A percentile compares a stretch with the other conserved stretches of the same genome.
phyloP scores from a whole-genome alignment of 2,797 vertebrate genomes.

The Bradypodion ventrale region DNA sequence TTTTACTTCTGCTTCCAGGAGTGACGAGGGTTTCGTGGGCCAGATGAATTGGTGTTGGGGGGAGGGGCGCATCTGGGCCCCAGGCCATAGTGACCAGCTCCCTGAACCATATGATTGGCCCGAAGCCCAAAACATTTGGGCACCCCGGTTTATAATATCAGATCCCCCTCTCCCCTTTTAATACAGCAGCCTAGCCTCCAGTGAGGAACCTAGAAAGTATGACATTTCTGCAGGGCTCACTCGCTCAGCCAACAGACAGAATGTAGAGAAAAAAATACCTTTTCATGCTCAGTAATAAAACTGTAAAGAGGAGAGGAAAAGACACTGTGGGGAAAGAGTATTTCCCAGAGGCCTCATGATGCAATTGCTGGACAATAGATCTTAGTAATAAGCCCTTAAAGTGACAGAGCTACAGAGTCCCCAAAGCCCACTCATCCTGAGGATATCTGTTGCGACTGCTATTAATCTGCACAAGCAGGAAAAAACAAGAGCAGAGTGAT shows the following conservation, averaged over 20 bases:
- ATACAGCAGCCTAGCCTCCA: not conserved
- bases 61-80: too few species aligned
- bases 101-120: too few species aligned
- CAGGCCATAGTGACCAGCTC: too few species aligned
- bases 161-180: not conserved
- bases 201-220: not conserved
- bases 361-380: not conserved
- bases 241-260: not conserved
- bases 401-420: not conserved
- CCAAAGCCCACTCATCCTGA: not conserved
- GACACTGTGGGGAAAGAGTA: not conserved
- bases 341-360: conserved; percentile 6
- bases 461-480: not conserved
- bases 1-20: too few species aligned
- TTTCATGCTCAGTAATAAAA: not conserved
- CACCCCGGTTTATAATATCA: not conserved
- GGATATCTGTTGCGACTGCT: not conserved
- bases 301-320: not conserved
- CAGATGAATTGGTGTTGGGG: too few species aligned
- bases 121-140: too few species aligned
- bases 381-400: conserved; percentile 17
- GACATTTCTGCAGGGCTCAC: not conserved
- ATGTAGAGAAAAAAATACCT: not conserved
- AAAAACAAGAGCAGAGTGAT: not conserved
- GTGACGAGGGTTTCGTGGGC: too few species aligned